These are phyloP conservation scores for Tichodroma muraria DNA, from an alignment of 2,113 vertebrate species.

Conservation along the genomic window DNA sequence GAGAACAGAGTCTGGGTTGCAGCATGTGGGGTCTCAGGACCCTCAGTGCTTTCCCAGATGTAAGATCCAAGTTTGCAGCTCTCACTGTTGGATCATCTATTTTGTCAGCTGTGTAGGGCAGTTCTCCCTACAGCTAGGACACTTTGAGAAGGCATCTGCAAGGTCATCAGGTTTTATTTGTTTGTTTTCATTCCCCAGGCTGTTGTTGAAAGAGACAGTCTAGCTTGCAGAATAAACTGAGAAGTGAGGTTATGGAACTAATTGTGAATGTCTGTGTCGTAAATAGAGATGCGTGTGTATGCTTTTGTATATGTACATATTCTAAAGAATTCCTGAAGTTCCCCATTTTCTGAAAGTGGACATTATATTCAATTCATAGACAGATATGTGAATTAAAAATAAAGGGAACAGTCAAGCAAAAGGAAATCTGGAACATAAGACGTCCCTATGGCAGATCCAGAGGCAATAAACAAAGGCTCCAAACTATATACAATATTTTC, in stretches of 20 bases:
- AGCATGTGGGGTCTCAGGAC: background rate
- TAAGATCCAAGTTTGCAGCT: background rate
- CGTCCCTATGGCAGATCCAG: background rate
- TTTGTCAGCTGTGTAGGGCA: slow-evolving; percentile 6
- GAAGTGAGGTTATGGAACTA: background rate
- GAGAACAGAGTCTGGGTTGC: background rate
- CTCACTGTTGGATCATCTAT: background rate
- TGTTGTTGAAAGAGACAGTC: background rate
- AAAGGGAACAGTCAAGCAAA: background rate
- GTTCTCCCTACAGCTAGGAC: background rate
- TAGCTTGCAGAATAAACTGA: background rate
- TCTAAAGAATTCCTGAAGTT: background rate
- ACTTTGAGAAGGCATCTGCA: background rate
- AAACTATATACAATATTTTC: background rate
- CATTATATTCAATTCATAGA: background rate
- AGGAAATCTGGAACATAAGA: background rate
- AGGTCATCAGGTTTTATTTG: background rate
- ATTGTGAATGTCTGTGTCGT: background rate
- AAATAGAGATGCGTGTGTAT: background rate
- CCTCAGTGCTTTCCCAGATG: background rate
- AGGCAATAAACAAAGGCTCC: background rate
- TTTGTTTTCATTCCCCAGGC: background rate
- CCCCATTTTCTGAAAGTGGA: background rate
- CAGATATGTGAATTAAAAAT: background rate
- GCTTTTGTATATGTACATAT: background rate